Evolutionary conservation across 1,140 invertebrate species (phyloP).

Genomic region (Semibalanus balanoides): DNA sequence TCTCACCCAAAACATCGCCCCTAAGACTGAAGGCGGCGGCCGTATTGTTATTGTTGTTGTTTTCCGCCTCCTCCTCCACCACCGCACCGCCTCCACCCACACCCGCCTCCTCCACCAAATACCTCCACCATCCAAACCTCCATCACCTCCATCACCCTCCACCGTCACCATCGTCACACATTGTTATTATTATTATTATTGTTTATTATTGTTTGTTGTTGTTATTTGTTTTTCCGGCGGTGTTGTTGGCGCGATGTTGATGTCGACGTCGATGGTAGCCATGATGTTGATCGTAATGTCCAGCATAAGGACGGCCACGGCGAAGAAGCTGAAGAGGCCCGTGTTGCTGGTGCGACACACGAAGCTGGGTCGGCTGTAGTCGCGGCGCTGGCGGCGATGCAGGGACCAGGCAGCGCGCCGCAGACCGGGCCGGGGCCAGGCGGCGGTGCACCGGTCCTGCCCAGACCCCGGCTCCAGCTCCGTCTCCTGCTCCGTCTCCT

Average conservation of each 20-base stretch:
- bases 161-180: too few relatives aligned
- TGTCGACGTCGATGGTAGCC: slow-evolving; percentile 12
- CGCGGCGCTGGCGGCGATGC: neutral
- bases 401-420: neutral
- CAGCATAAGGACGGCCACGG: slow-evolving; percentile 15
- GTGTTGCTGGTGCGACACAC: slow-evolving; percentile 16
- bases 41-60: neutral
- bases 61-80: neutral
- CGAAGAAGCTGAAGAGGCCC: slow-evolving; percentile 14
- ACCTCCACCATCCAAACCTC: too few relatives aligned
- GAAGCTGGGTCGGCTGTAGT: neutral
- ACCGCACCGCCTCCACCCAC: too few relatives aligned
- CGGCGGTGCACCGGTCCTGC: neutral
- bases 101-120: too few relatives aligned
- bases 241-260: slow-evolving; percentile 11
- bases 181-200: neutral
- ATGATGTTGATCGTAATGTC: slow-evolving; percentile 17
- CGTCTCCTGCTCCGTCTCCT: neutral
- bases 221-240: slow-evolving; percentile 7
- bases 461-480: neutral
- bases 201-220: neutral
- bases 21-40: neutral
- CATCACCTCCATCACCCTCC: too few relatives aligned
- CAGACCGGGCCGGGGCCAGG: neutral
- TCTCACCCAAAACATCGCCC: neutral